Evolutionary conservation across 2,888 invertebrate genomes (phyloP).

Genomic region (Phortica magna): DNA sequence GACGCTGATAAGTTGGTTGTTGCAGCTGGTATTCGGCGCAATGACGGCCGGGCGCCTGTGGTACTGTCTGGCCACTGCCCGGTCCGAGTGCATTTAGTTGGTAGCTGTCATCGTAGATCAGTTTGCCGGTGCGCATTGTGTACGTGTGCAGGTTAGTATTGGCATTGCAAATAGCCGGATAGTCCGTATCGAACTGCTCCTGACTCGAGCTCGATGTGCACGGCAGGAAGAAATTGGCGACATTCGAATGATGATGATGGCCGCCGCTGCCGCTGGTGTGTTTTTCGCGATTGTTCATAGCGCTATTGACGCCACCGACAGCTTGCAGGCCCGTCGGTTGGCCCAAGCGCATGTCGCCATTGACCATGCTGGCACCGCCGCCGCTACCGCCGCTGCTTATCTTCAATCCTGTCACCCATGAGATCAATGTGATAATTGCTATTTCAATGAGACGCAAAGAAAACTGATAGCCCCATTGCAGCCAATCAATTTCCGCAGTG

Average conservation of each 20-base stretch:
- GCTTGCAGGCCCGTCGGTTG: not conserved
- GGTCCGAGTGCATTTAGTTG: constrained; percentile 79
- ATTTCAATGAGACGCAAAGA: constrained; percentile 91
- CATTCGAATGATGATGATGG: constrained; percentile 76
- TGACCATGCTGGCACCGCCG: constrained; percentile 42
- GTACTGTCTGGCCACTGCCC: constrained; percentile 37
- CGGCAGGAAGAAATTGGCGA: constrained; percentile 88
- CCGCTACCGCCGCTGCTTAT: constrained; percentile 78
- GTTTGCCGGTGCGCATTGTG: constrained; percentile 87
- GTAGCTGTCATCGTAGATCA: constrained; percentile 85
- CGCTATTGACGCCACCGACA: constrained; percentile 71
- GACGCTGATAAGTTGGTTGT: constrained; percentile 74
- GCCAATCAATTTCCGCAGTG: constrained; percentile 86
- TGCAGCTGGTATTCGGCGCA: constrained; percentile 68
- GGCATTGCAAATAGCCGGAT: constrained; percentile 91
- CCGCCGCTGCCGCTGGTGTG: constrained; percentile 67
- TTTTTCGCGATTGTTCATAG: constrained; percentile 81
- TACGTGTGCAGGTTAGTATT: constrained; percentile 92
- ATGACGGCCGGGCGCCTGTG: constrained; percentile 14
- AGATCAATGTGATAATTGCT: constrained; percentile 90
- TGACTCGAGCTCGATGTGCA: constrained; percentile 91
- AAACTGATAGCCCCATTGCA: constrained; percentile 95
- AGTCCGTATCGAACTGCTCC: constrained; percentile 89
- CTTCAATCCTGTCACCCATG: constrained; percentile 90
- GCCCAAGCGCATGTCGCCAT: constrained; percentile 54